Conservation (phyloP, 2,113 vertebrate species). For the Falco punctatus region DNA sequence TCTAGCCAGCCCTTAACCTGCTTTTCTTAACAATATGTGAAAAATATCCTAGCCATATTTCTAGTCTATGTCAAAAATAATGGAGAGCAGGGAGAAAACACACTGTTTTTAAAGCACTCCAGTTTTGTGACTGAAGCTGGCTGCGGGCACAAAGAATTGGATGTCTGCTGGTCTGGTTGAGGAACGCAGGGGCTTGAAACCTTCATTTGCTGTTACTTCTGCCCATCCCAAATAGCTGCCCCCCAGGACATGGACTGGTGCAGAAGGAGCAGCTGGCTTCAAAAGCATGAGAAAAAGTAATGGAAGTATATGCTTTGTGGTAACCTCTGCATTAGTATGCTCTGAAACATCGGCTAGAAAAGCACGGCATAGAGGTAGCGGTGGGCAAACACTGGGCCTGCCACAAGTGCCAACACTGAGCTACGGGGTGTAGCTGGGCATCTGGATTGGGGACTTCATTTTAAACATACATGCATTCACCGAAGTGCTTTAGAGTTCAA, state of each 20-base stretch:
- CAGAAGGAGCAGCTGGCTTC: neutral
- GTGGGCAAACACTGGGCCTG: neutral
- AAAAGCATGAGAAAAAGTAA: neutral
- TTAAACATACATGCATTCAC: neutral
- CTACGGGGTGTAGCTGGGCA: neutral
- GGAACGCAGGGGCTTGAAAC: neutral
- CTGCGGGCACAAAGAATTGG: neutral
- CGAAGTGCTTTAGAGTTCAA: neutral
- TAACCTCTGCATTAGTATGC: neutral
- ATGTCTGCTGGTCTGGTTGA: neutral
- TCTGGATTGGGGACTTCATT: neutral
- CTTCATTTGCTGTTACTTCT: neutral
- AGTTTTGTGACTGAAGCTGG: neutral
- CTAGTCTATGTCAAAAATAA: neutral
- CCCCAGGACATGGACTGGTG: neutral
- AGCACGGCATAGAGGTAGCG: neutral
- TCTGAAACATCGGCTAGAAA: neutral
- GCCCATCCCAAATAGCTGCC: neutral
- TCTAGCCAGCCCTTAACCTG: neutral
- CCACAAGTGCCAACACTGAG: rapidly evolving
- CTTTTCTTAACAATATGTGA: neutral
- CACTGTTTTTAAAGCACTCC: neutral
- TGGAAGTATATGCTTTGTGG: neutral
- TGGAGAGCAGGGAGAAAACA: neutral
- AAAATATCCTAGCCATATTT: neutral